Evolutionary conservation across 92 coral and sea anemone species (phyloP).

Genomic region (Zoanthus gigantus): DNA sequence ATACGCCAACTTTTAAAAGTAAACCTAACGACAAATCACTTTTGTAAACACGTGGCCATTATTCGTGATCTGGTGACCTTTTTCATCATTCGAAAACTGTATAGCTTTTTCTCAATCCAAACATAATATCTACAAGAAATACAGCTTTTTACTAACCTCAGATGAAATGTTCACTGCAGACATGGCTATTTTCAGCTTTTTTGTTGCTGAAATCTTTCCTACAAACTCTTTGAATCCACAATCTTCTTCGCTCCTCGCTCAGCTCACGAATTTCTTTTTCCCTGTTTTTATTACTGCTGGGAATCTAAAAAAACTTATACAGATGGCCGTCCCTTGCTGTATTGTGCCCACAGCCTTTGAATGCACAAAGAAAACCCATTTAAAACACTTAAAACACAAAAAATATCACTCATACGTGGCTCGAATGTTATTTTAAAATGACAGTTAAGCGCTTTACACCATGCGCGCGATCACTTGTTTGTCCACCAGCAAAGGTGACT

Average conservation of each 20-base stretch:
- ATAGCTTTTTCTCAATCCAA: constrained; percentile 28
- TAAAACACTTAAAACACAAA: neutral
- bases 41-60: constrained; percentile 19
- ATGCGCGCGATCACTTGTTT: neutral
- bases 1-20: constrained; percentile 17
- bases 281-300: neutral
- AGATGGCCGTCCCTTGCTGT: neutral
- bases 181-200: constrained; percentile 46
- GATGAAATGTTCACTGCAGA: constrained; percentile 59
- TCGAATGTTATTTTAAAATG: neutral
- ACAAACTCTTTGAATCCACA: constrained; percentile 6
- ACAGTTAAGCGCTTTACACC: neutral
- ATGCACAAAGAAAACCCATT: neutral
- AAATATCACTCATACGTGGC: neutral
- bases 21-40: constrained; percentile 20
- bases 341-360: constrained; percentile 1
- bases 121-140: constrained; percentile 19
- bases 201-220: constrained; percentile 49
- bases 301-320: neutral
- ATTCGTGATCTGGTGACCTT: neutral
- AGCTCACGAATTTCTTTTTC: neutral
- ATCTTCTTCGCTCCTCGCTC: constrained; percentile 7
- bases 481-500: neutral
- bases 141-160: constrained; percentile 38
- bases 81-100: constrained; percentile 1